Evolutionary conservation across 2,113 vertebrate genomes (phyloP).

Genomic region (Taxidea taxus): DNA sequence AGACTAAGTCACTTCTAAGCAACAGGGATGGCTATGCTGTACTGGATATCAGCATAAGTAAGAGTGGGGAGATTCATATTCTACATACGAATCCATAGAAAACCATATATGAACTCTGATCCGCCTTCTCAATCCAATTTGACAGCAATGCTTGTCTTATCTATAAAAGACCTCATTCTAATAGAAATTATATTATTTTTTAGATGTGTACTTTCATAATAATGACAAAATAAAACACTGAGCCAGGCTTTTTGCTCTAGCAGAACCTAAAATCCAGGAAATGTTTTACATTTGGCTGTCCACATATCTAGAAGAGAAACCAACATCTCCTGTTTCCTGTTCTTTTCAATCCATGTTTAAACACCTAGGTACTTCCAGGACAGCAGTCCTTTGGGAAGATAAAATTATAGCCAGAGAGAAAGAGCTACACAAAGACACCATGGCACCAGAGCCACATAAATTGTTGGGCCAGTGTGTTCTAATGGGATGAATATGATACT

Average conservation of each 20-base stretch:
- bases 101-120: background rate
- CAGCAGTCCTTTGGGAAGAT: background rate
- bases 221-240: conserved; percentile 53
- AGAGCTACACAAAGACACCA: conserved; percentile 1
- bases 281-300: conserved; percentile 41
- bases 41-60: background rate
- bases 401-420: conserved; percentile 28
- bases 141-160: background rate
- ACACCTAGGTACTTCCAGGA: background rate
- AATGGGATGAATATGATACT: conserved; percentile 23
- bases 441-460: background rate
- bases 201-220: conserved; percentile 20
- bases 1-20: conserved; percentile 27
- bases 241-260: background rate
- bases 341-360: conserved; percentile 24
- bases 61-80: background rate
- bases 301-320: conserved; percentile 33
- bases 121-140: background rate
- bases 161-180: background rate
- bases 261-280: conserved; percentile 39
- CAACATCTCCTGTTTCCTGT: background rate
- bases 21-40: background rate
- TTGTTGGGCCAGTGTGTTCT: background rate
- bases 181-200: conserved; percentile 15
- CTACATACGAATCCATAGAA: background rate